These are phyloP conservation scores for Rhipidura dahli DNA, from an alignment of 2,113 vertebrate species.

Conservation along the genomic window DNA sequence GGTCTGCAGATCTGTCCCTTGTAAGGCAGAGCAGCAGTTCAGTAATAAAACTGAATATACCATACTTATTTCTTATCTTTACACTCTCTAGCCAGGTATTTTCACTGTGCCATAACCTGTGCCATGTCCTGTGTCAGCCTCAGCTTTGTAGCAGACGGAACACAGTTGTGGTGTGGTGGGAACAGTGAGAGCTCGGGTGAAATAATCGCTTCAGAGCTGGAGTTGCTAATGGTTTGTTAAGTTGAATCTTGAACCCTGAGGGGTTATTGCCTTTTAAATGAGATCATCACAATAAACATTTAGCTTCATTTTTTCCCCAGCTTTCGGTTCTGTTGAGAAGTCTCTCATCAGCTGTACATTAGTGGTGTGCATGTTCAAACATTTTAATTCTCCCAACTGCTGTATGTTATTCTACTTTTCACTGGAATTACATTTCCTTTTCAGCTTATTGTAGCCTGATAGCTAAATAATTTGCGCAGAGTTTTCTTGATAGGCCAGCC, in stretches of 20 bases:
- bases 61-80: background rate
- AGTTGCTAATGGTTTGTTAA: background rate
- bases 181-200: background rate
- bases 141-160: background rate
- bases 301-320: background rate
- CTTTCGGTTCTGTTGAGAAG: background rate
- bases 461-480: background rate
- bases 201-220: background rate
- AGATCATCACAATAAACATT: background rate
- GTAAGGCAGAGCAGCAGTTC: background rate
- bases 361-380: background rate
- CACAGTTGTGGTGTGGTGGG: background rate
- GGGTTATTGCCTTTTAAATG: constrained; percentile 6
- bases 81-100: background rate
- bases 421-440: background rate
- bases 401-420: background rate
- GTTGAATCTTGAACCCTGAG: background rate
- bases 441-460: background rate
- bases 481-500: background rate
- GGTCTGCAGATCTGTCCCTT: background rate
- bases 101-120: background rate
- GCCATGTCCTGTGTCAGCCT: background rate
- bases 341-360: background rate
- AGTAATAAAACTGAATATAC: background rate
- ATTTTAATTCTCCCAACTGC: background rate